Evolutionary conservation across 1,140 invertebrate genomes (phyloP).

Genomic region (Heliothis subflexa): DNA sequence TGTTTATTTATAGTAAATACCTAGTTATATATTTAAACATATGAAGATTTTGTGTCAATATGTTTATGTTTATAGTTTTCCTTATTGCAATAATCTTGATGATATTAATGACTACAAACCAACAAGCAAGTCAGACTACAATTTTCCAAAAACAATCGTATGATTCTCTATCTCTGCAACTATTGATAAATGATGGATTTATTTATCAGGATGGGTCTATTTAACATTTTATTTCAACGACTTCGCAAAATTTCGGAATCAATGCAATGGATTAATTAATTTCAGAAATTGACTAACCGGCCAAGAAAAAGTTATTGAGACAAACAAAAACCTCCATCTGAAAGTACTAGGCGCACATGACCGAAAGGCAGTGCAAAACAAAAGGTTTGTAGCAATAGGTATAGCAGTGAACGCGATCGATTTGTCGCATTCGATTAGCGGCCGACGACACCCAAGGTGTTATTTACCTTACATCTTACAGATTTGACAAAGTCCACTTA

Average conservation of each 20-base stretch:
- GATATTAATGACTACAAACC: too few species aligned
- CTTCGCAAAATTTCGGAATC: not conserved
- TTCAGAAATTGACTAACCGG: too few species aligned
- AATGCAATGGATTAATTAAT: not conserved
- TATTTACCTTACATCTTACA: constrained; percentile 63
- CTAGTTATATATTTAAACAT: too few species aligned
- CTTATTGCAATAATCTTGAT: too few species aligned
- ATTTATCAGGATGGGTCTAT: too few species aligned
- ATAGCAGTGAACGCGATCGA: constrained; percentile 63
- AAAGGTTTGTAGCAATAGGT: constrained; percentile 51
- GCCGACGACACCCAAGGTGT: constrained; percentile 58
- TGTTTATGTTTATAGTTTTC: too few species aligned
- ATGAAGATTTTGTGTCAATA: too few species aligned
- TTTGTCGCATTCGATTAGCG: constrained; percentile 70
- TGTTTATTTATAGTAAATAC: too few species aligned
- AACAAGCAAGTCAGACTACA: too few species aligned
- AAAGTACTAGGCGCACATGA: constrained; percentile 21
- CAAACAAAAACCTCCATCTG: not conserved
- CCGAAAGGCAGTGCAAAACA: constrained; percentile 26
- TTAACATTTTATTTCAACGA: too few species aligned
- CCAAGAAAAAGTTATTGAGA: not conserved
- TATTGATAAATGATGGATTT: not conserved
- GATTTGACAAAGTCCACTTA: constrained; percentile 18
- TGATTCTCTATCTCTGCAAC: not conserved
- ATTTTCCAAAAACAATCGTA: too few species aligned